Evolutionary conservation across 2,797 vertebrate species (phyloP), one percentile per base, ranked within the genome.

Genomic region (Cuniculus paca): DNA sequence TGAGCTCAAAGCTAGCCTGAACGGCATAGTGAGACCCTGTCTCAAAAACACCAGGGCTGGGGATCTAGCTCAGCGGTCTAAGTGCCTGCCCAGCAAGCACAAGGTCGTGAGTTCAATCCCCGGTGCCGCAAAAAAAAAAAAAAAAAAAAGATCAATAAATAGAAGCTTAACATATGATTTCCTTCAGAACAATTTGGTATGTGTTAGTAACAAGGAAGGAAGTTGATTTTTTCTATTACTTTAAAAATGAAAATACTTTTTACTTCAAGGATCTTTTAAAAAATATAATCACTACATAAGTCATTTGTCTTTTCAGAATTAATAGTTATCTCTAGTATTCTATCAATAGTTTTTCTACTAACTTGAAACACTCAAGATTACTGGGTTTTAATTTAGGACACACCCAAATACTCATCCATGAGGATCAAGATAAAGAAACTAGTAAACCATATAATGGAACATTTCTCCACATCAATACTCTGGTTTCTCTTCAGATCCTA

Each of bases 231-330:
- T 81, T 78, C 68, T 90, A 45, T 77, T 77, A 68, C 50, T 88
- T 75, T 58, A 68, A 82, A 82, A 56, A 81, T 26, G 58, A 50
- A 88, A 81, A 72, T 78, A 14, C 20, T 70, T 88, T 94, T 39
- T 19, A 90, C 24, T 70, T 77, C 20, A 16, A 70, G 34, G 42
- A 87, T 77, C 39, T 77, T 87, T 70, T 34, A 26, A 79, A 88
- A 82, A 82, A 87, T 24, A 56, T 31, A 75, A 70, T 34, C 13
- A 45, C 48, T 79, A 42, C 22, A 96, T 36, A 94, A 91, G 80
- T 36, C 28, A 80, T 80, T 52, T 45, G 16, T 54, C 14, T 74
- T 45, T 60, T 95, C 52, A 85, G 74, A 95, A 84, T 85, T 61
- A 88, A 60, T 11, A 80, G 12, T 84, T 92, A 82, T 78, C 13